Evolutionary conservation across 2,888 invertebrate genomes (phyloP).

Genomic region (Synanthedon myopaeformis): DNA sequence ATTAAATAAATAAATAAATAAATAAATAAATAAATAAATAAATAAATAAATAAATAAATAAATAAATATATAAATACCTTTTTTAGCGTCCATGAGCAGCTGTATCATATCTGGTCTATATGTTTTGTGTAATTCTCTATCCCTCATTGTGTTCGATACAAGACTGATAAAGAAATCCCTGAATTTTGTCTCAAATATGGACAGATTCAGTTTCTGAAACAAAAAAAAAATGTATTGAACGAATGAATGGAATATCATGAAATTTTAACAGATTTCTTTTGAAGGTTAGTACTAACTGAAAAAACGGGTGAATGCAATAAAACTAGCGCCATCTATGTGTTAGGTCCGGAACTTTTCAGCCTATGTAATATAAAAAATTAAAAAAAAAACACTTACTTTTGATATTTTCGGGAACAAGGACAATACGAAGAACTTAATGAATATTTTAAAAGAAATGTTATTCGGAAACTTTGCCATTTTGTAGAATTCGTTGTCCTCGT

Average conservation of each 20-base stretch:
- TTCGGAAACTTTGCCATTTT: conserved; percentile 52
- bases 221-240: not conserved
- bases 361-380: too few relatives aligned
- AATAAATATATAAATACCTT: too few relatives aligned
- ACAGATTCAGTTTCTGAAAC: conserved; percentile 18
- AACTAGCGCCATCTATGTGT: too few relatives aligned
- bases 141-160: conserved; percentile 38
- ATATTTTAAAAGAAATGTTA: conserved; percentile 25
- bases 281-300: too few relatives aligned
- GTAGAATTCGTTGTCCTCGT: conserved; percentile 67
- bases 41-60: too few relatives aligned
- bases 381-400: conserved; percentile 13
- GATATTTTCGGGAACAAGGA: conserved; percentile 14
- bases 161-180: conserved; percentile 38
- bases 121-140: conserved; percentile 34
- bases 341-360: too few relatives aligned
- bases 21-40: too few relatives aligned
- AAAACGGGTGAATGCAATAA: too few relatives aligned
- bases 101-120: conserved; percentile 62
- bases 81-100: conserved; percentile 32
- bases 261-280: too few relatives aligned
- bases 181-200: conserved; percentile 14
- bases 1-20: too few relatives aligned
- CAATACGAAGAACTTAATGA: conserved; percentile 18
- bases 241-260: too few relatives aligned